Evolutionary conservation across 2,888 invertebrate genomes (phyloP), one percentile per base, ranked within the genome.

Genomic region (Onchidella celtica): DNA sequence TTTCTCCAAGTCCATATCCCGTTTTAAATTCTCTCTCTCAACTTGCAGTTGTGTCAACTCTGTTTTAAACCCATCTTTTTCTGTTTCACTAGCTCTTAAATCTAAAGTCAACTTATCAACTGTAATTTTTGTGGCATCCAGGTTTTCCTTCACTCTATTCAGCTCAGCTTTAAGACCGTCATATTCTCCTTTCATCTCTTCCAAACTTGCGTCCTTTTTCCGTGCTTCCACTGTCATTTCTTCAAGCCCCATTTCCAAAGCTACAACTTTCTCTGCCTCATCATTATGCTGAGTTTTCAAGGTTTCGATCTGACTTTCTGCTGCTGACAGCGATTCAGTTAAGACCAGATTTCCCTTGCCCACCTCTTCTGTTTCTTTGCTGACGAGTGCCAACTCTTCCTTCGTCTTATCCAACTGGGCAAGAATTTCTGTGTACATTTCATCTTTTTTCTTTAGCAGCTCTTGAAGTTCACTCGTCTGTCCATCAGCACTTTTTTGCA

Each of bases 161-260:
- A 79, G 40, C 55, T 65, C 87, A 57, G 61, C 77, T 81, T 82
- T 78, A 88, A 88, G 66, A 87, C 83, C 36, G 47, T 80, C 59
- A 81, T 69, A 61, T 87, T 87, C 9, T 84, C 80, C 57, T 29
- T 66, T n/a, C 11, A 29, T 57, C 21, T 72, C 61, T 61, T 65
- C 74, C 6, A 76, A 6, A n/a, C n/a, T 65, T n/a, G 17, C 68
- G 40, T 74, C 70, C 66, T 85, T 83, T 11, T 63, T 40, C 32
- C 40, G 68, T 14, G 55, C 27, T 32, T 79, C 78, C 34, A 29
- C 68, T 21, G 34, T 69, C 77, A 66, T 65, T 32, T 75, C 32
- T 6, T 82, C 78, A 66, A 76, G 17, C 63, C 72, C 81, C 17
- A 29, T 72, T 40, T 76, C 63, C 36, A 76, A 47, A 75, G 4